Evolutionary conservation across 2,888 invertebrate species (phyloP).

Genomic region (Leptinotarsa peninsularis): DNA sequence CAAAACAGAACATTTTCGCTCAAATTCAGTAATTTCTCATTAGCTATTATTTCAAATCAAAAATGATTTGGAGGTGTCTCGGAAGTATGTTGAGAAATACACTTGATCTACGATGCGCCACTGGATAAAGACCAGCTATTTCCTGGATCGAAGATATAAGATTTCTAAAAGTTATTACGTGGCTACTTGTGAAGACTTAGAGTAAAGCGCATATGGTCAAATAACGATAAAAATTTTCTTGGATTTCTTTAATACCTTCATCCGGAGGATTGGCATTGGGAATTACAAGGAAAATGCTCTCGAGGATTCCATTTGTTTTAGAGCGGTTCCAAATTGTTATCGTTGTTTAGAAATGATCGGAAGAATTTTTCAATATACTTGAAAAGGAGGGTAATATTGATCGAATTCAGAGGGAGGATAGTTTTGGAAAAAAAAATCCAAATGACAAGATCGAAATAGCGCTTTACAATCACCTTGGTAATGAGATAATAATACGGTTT

Average conservation of each 20-base stretch:
- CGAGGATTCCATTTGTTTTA: neutral
- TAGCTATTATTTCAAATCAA: too few relatives aligned
- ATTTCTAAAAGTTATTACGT: slow-evolving; percentile 27
- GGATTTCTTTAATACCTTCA: slow-evolving; percentile 19
- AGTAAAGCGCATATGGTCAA: slow-evolving; percentile 24
- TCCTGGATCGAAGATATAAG: slow-evolving; percentile 21
- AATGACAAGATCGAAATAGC: too few relatives aligned
- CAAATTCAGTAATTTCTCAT: too few relatives aligned
- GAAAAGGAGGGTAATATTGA: neutral
- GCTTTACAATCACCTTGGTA: too few relatives aligned
- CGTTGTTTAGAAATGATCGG: neutral
- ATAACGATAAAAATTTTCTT: slow-evolving; percentile 25
- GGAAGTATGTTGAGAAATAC: neutral
- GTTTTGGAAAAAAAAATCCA: neutral
- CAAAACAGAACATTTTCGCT: too few relatives aligned
- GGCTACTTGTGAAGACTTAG: slow-evolving; percentile 18
- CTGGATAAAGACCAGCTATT: neutral
- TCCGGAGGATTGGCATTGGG: slow-evolving; percentile 5
- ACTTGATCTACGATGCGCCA: slow-evolving; percentile 4
- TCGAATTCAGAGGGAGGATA: neutral
- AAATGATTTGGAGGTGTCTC: too few relatives aligned
- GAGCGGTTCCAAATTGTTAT: neutral
- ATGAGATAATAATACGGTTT: too few relatives aligned
- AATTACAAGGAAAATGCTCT: neutral
- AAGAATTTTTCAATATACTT: neutral